Conservation (phyloP, 1,140 invertebrate genomes). For the Elymnias hypermnestra region DNA sequence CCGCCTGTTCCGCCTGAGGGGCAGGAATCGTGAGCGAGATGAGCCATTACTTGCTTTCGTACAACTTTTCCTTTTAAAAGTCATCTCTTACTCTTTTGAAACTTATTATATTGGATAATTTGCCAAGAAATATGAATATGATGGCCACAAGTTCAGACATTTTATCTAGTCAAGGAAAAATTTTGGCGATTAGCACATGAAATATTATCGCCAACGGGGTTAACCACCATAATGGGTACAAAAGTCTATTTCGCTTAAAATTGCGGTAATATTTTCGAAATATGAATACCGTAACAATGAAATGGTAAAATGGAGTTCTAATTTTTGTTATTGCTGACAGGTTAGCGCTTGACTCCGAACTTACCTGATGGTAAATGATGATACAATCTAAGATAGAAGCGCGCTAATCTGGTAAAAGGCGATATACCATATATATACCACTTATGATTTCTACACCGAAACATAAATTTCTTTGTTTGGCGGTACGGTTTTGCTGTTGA, state of each 20-base stretch:
- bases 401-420: no score
- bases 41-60: constrained; percentile 71
- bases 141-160: constrained; percentile 62
- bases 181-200: constrained; percentile 42
- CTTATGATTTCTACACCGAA: no score
- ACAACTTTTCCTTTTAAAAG: constrained; percentile 74
- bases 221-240: constrained; percentile 3
- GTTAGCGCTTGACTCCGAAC: no score
- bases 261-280: background rate
- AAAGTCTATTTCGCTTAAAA: constrained; percentile 1
- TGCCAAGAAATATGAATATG: constrained; percentile 67
- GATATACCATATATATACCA: no score
- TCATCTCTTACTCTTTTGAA: constrained; percentile 71
- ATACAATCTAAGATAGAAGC: no score
- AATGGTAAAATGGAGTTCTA: no score
- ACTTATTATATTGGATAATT: constrained; percentile 74
- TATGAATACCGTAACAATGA: background rate
- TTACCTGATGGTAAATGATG: no score
- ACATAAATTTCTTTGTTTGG: no score
- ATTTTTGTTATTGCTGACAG: no score
- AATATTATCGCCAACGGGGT: constrained; percentile 18
- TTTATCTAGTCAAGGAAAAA: constrained; percentile 50
- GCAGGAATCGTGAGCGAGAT: constrained; percentile 69
- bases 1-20: constrained; percentile 66
- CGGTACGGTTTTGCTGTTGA: no score